phyloP scores from a whole-genome alignment of 92 coral and sea anemone species.

The Desmophyllum pertusum region DNA sequence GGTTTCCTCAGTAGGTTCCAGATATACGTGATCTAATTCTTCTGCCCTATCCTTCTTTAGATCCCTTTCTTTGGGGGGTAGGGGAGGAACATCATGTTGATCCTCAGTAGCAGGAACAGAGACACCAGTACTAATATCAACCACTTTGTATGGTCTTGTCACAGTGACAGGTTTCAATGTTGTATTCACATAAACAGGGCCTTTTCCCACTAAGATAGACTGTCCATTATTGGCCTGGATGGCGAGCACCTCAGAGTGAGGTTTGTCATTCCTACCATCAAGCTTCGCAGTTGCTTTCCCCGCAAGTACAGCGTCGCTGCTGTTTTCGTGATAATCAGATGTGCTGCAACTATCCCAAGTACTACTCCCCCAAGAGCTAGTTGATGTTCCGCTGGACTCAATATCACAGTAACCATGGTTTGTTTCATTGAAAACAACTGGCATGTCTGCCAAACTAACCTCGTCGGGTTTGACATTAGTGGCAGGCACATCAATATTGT shows the following conservation, averaged over 20 bases:
- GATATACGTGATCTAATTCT: slow-evolving; percentile 74
- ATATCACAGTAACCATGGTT: slow-evolving; percentile 25
- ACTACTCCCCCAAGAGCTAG: slow-evolving; percentile 61
- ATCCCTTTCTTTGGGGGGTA: slow-evolving; percentile 84
- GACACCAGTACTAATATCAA: slow-evolving; percentile 81
- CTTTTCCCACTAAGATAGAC: slow-evolving; percentile 60
- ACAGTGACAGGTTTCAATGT: slow-evolving; percentile 60
- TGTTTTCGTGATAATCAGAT: slow-evolving; percentile 41
- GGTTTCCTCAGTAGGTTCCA: slow-evolving; percentile 78
- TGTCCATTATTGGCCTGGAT: slow-evolving; percentile 35
- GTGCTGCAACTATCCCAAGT: slow-evolving; percentile 55
- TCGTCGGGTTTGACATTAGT: slow-evolving; percentile 8
- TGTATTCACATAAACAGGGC: slow-evolving; percentile 61
- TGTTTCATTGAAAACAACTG: slow-evolving; percentile 27
- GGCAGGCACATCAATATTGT: slow-evolving; percentile 7
- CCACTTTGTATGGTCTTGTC: slow-evolving; percentile 86
- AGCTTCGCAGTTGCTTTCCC: slow-evolving; percentile 24
- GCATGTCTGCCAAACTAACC: neutral
- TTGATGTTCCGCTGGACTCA: slow-evolving; percentile 73
- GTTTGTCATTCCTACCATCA: slow-evolving; percentile 18
- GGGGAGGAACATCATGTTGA: slow-evolving; percentile 68
- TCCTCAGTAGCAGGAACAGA: slow-evolving; percentile 40
- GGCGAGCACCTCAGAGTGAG: slow-evolving; percentile 19
- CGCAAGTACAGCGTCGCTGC: slow-evolving; percentile 25
- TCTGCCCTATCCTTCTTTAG: slow-evolving; percentile 42